Conservation (phyloP, 2,888 invertebrate genomes). For the Tenthredo scrophulariae region DNA sequence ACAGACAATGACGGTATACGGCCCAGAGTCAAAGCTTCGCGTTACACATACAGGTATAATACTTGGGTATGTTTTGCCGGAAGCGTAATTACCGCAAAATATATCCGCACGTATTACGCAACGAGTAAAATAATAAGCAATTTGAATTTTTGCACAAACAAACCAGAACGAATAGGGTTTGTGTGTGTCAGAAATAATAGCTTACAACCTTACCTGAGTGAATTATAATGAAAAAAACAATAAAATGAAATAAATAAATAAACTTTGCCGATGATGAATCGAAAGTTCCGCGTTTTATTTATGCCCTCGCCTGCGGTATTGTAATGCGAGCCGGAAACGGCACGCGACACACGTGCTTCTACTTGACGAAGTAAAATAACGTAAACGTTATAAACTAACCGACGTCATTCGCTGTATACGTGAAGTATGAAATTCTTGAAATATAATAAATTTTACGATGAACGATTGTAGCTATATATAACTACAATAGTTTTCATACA, state of each 20-base stretch:
- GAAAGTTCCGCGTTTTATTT: not conserved
- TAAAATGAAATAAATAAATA: not conserved
- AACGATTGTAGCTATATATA: not conserved
- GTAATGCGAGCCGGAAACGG: not conserved
- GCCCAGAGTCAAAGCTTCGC: not conserved
- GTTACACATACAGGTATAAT: not conserved
- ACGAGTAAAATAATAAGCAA: not conserved
- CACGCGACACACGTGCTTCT: conserved; percentile 42
- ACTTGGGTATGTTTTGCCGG: not conserved
- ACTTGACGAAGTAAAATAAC: conserved; percentile 19
- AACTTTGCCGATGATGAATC: not conserved
- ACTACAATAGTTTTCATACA: not conserved
- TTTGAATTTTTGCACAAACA: not conserved
- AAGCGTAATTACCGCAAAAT: not conserved
- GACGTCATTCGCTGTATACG: conserved; percentile 24
- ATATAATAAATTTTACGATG: not conserved
- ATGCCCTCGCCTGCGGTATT: not conserved
- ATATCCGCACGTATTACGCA: not conserved
- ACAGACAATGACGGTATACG: not conserved
- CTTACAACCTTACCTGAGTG: not conserved
- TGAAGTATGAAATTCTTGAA: conserved; percentile 3
- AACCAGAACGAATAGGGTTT: not conserved
- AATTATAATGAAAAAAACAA: not conserved
- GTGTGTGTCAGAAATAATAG: not conserved
- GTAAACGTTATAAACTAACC: not conserved